Base-by-base conservation (phyloP, 2,888 invertebrate genomes). In the Trissolcus japonicus region DNA sequence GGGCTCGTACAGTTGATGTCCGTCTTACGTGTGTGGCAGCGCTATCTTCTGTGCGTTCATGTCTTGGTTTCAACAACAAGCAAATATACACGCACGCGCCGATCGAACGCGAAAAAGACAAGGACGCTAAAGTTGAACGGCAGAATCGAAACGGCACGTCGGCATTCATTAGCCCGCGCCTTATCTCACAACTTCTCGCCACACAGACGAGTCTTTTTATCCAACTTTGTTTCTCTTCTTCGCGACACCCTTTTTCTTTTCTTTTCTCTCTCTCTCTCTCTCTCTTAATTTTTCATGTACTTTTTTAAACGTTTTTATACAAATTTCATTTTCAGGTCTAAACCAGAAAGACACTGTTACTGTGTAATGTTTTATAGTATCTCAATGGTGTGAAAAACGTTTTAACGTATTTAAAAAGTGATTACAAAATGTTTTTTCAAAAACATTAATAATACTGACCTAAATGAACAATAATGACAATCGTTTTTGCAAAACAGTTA, bases 81-180 rank as follows among this genome's bases (percentile, higher is more conserved):
- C 53, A 57, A 61, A 74, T 35, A 59, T 40, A 46, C 16, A 59
- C 56, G 48, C 62, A 48, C 60, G 56, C 51, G 56, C 50, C 65
- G 57, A 57, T 62, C 43, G 50, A 41, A 40, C 73, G 35, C 46
- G 66, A 40, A 13, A 35, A 35, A 59, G 74, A 78, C 77, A 77
- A 77, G 72, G 77, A 79, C 69, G 66, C 46, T 25, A 25, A 13
- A 60, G 60, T 54, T 41, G 50, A 55, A 60, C 72, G 81, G 78
- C 80, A 71, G 81, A 78, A 81, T 82, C 82, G 79, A 78, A 80
- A 80, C 82, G 79, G 79, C 81, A 82, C 83, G 83, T 83, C 84
- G 83, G 80, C 83, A 83, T 84, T 84, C 84, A 84, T 84, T 84
- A 83, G 82, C 82, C 79, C 78, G 77, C 69, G 78, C 80, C 83